A percentile compares a stretch with the other conserved stretches of the same genome.
Evolutionary conservation across 2,888 invertebrate genomes (phyloP).

Genomic region (Chironomus riparius): DNA sequence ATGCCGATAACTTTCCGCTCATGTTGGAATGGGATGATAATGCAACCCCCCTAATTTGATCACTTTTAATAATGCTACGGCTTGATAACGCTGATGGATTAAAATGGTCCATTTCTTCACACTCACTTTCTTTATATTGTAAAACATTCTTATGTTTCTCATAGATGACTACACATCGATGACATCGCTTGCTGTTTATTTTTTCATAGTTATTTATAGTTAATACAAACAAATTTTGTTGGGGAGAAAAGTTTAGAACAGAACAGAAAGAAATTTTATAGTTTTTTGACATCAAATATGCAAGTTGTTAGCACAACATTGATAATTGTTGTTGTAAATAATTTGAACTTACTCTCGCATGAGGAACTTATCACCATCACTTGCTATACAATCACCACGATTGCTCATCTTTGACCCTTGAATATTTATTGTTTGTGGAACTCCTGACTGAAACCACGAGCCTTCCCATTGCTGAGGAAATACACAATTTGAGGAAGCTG

Average conservation of each 20-base stretch:
- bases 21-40: constrained; percentile 42
- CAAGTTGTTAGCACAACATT: no score
- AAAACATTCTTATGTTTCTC: constrained; percentile 90
- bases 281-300: no score
- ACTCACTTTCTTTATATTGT: constrained; percentile 97
- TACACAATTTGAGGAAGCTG: constrained; percentile 55
- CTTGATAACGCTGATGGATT: constrained; percentile 45
- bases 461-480: constrained; percentile 81
- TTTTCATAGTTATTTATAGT: no score
- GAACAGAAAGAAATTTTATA: not conserved
- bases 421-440: constrained; percentile 74
- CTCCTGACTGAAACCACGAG: constrained; percentile 85
- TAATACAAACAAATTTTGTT: no score
- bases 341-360: constrained; percentile 72
- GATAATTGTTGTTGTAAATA: not conserved
- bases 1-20: constrained; percentile 46
- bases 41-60: constrained; percentile 41
- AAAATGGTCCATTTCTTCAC: constrained; percentile 46
- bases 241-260: not conserved
- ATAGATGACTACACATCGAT: constrained; percentile 90
- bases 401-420: constrained; percentile 73
- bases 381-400: constrained; percentile 74
- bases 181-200: constrained; percentile 71
- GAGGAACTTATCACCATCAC: constrained; percentile 80
- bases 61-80: constrained; percentile 45